Percentiles rank a stretch among this genome's conserved stretches.
phyloP scores from a whole-genome alignment of 2,113 vertebrate species.

The Mungos mungo region DNA sequence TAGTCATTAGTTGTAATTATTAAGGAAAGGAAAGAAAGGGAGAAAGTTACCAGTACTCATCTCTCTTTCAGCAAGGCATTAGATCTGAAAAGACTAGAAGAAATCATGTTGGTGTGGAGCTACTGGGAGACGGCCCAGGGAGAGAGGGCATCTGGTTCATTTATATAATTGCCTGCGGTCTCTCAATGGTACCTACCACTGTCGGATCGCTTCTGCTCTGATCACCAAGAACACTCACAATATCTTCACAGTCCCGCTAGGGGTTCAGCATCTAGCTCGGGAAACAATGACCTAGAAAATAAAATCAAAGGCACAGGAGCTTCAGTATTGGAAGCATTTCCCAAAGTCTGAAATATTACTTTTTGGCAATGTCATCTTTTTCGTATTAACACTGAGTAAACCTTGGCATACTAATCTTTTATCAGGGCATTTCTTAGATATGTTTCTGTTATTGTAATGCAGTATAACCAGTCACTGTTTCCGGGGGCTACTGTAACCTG shows the following conservation, averaged over 20 bases:
- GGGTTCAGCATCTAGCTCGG: conserved; percentile 13
- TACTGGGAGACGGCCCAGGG: neutral
- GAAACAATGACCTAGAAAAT: conserved; percentile 70
- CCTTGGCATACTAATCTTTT: neutral
- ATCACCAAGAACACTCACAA: neutral
- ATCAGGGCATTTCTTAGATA: neutral
- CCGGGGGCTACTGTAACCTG: neutral
- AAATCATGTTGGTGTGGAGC: neutral
- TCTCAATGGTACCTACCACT: neutral
- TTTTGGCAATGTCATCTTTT: conserved; percentile 52
- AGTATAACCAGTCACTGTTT: neutral
- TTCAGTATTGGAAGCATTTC: conserved; percentile 24
- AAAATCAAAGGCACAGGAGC: conserved; percentile 61
- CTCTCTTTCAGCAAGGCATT: conserved; percentile 3
- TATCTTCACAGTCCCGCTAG: neutral
- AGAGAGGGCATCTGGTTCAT: neutral
- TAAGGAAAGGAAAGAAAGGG: neutral
- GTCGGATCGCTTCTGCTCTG: neutral
- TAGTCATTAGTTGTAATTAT: neutral
- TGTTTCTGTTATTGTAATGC: neutral
- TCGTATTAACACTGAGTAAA: conserved; percentile 8
- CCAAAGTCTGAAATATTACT: conserved; percentile 50
- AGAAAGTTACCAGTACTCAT: neutral
- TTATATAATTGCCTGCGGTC: neutral
- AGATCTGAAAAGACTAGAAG: neutral